Conservation (phyloP, 2,113 vertebrate genomes). For the Apaloderma vittatum region DNA sequence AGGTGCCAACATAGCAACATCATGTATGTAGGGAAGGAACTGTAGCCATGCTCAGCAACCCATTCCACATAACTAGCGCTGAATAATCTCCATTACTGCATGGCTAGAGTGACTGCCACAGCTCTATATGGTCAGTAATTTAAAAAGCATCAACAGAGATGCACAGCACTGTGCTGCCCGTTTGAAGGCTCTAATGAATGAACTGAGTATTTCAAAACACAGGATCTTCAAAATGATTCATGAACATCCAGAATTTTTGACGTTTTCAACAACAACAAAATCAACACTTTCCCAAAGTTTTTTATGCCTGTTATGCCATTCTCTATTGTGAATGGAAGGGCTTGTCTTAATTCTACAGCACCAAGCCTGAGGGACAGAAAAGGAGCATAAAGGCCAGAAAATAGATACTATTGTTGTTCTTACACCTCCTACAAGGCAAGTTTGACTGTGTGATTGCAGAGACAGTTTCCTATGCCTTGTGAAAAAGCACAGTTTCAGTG, state of each 20-base stretch:
- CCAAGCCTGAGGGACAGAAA: not conserved
- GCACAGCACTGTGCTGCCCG: not conserved
- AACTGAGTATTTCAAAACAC: not conserved
- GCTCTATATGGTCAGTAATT: not conserved
- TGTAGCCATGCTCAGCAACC: not conserved
- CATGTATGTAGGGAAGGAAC: not conserved
- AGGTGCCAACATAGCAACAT: not conserved
- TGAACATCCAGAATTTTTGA: not conserved
- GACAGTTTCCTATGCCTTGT: not conserved
- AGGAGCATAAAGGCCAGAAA: not conserved
- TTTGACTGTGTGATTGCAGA: not conserved
- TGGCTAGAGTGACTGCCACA: not conserved
- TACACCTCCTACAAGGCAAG: not conserved
- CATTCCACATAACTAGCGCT: fast-evolving
- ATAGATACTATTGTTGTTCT: not conserved
- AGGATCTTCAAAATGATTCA: not conserved
- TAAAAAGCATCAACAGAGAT: not conserved
- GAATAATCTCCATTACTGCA: not conserved
- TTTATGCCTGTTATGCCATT: not conserved
- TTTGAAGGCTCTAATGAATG: not conserved
- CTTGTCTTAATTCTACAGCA: not conserved
- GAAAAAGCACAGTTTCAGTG: not conserved
- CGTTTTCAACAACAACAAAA: not conserved
- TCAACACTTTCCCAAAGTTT: not conserved
- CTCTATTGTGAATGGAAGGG: not conserved